Conservation (phyloP, 2,888 invertebrate genomes). For the Scaptomyza polygonia region DNA sequence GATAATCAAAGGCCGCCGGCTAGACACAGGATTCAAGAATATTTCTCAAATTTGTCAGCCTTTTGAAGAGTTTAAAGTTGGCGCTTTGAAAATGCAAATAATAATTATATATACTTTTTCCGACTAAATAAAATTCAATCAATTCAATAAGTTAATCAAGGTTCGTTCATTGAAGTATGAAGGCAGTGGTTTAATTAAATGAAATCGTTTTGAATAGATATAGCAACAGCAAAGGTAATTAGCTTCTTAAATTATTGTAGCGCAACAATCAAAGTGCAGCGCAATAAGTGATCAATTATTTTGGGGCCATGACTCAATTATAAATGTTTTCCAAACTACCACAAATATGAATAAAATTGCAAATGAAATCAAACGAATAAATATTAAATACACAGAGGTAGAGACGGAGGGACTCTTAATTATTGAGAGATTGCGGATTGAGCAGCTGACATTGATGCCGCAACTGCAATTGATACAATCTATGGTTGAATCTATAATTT, state of each 20-base stretch:
- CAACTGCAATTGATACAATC: constrained; percentile 1
- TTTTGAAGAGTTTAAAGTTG: neutral
- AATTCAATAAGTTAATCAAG: neutral
- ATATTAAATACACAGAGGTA: neutral
- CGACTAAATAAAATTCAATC: neutral
- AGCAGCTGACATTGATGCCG: neutral
- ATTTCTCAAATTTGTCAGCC: neutral
- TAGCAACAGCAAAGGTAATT: neutral
- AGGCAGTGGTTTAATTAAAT: no score
- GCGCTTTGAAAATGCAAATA: neutral
- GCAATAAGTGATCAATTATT: constrained; percentile 9
- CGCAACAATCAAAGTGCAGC: neutral
- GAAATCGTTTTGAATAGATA: no score
- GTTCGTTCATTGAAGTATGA: no score
- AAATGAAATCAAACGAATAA: constrained; percentile 1
- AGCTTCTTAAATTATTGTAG: neutral
- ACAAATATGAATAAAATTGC: constrained; percentile 4
- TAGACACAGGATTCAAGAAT: neutral
- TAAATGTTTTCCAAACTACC: neutral
- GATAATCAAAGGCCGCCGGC: constrained; percentile 17
- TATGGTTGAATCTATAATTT: constrained; percentile 2
- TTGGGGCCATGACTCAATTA: constrained; percentile 7
- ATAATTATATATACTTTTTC: no score
- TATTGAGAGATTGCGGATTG: neutral
- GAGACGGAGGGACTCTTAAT: constrained; percentile 36